Evolutionary conservation across 1,140 invertebrate genomes (phyloP).

Genomic region (Drusus annulatus): DNA sequence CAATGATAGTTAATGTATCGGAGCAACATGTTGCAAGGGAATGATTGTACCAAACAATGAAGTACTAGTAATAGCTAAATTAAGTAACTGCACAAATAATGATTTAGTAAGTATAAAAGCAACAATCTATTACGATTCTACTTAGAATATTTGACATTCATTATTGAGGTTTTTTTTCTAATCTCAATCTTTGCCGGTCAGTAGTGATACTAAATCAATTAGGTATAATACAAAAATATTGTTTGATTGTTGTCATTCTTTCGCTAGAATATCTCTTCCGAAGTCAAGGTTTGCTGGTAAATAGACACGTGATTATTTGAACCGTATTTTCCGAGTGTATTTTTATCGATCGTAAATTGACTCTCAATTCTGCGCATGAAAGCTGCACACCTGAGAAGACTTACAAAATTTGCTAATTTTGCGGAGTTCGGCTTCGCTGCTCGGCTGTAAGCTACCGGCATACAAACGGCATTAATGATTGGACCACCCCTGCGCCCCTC

Average conservation of each 20-base stretch:
- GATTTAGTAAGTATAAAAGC: too few relatives aligned
- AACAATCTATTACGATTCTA: too few relatives aligned
- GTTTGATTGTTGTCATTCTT: too few relatives aligned
- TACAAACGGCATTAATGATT: constrained; percentile 38
- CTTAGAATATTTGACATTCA: too few relatives aligned
- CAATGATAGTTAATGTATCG: background rate
- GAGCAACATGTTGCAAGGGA: background rate
- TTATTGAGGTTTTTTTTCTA: too few relatives aligned
- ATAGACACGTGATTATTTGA: background rate
- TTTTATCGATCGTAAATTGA: constrained; percentile 22
- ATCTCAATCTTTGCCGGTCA: too few relatives aligned
- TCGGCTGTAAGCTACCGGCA: constrained; percentile 18
- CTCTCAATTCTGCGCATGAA: constrained; percentile 10
- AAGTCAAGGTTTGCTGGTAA: too few relatives aligned
- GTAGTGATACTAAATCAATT: too few relatives aligned
- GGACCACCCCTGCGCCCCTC: background rate
- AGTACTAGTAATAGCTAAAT: too few relatives aligned
- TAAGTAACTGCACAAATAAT: too few relatives aligned
- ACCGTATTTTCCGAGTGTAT: background rate
- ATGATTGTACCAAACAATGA: background rate
- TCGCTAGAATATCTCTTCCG: too few relatives aligned
- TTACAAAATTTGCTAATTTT: constrained; percentile 41
- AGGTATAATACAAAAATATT: too few relatives aligned
- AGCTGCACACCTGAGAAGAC: constrained; percentile 32
- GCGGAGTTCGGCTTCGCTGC: constrained; percentile 31